A percentile compares a stretch with the other conserved stretches of the same genome.
These are phyloP conservation scores for Bombus affinis DNA, from an alignment of 1,140 invertebrate genomes.

Conservation along the genomic window DNA sequence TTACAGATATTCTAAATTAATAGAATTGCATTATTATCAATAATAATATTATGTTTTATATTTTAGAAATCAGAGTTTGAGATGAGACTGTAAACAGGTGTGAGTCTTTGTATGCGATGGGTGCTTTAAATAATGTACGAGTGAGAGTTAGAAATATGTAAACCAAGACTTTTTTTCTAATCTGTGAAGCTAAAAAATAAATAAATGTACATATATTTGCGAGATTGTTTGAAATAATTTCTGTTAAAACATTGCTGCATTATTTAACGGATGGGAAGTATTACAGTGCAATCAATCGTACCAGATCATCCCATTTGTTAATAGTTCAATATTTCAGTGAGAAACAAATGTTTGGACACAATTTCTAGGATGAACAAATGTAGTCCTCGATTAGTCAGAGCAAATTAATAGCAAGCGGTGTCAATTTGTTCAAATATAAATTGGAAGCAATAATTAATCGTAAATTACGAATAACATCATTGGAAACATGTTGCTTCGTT, in stretches of 20 bases:
- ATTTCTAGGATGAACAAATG: neutral
- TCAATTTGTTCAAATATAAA: neutral
- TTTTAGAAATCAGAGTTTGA: no score
- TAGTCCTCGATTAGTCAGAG: neutral
- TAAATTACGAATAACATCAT: neutral
- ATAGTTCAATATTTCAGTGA: neutral
- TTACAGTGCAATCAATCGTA: neutral
- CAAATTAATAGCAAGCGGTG: neutral
- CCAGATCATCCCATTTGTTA: neutral
- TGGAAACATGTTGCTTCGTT: neutral
- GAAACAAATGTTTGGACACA: neutral
- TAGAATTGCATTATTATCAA: neutral
- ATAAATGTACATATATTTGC: no score
- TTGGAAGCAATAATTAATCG: neutral
- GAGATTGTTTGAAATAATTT: no score
- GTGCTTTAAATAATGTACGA: no score
- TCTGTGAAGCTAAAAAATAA: no score
- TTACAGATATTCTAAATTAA: neutral
- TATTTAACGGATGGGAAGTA: neutral
- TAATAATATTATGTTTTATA: neutral
- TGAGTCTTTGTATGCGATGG: no score
- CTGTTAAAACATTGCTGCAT: no score
- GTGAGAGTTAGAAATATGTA: no score
- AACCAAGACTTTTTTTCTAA: no score
- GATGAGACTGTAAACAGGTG: no score